Percentiles rank a stretch among this genome's conserved stretches.
Evolutionary conservation across 2,113 vertebrate genomes (phyloP).

Genomic region (Podilymbus podiceps): DNA sequence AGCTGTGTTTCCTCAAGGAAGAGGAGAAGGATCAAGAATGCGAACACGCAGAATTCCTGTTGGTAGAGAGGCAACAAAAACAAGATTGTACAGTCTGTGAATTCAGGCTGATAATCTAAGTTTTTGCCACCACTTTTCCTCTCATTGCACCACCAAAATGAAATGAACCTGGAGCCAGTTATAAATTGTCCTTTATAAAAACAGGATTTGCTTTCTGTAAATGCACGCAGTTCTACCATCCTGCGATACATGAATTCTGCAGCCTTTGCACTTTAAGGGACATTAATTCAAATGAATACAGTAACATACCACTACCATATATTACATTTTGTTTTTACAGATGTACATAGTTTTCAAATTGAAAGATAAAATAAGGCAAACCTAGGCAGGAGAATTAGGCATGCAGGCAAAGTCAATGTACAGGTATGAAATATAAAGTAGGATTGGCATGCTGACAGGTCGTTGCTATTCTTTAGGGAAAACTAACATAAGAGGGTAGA

Average conservation of each 20-base stretch:
- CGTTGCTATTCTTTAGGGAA: background rate
- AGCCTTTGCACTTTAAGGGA: conserved; percentile 13
- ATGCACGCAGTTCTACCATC: background rate
- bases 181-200: background rate
- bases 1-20: conserved; percentile 61
- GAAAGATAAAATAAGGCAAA: conserved; percentile 40
- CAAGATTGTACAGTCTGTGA: background rate
- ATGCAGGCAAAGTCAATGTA: background rate
- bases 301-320: background rate
- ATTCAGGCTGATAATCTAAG: background rate
- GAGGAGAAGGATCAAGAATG: conserved; percentile 36
- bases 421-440: conserved; percentile 37
- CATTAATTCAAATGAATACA: conserved; percentile 62
- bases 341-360: conserved; percentile 38
- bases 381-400: background rate
- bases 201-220: background rate
- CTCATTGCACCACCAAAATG: background rate
- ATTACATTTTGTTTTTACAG: conserved; percentile 61
- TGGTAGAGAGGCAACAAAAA: conserved; percentile 36
- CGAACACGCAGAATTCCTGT: background rate
- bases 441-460: background rate
- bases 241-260: background rate
- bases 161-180: background rate
- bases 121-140: background rate
- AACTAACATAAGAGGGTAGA: background rate